Evolutionary conservation across 1,140 invertebrate genomes (phyloP).

Genomic region (Eurosta solidaginis): DNA sequence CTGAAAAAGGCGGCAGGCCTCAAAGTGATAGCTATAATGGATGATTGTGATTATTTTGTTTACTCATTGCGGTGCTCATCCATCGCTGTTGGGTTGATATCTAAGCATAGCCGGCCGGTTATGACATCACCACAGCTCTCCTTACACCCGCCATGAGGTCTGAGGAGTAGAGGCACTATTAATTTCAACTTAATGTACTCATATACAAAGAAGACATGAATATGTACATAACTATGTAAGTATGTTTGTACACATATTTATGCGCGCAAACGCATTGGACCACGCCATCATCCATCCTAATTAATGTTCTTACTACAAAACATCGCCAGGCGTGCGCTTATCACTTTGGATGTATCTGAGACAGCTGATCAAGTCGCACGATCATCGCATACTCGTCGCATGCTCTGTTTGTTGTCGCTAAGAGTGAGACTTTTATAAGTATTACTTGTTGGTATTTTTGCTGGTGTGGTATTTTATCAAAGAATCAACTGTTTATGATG

Average conservation of each 20-base stretch:
- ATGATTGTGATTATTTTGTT: slow-evolving; percentile 28
- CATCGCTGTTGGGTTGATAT: neutral
- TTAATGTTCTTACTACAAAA: slow-evolving; percentile 22
- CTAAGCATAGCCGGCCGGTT: neutral
- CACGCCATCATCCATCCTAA: slow-evolving; percentile 10
- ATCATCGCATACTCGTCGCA: slow-evolving; percentile 15
- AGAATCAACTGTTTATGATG: no score
- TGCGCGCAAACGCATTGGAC: neutral
- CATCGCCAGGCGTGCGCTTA: slow-evolving; percentile 12
- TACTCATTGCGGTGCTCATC: neutral
- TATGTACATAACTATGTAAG: neutral
- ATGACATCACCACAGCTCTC: neutral
- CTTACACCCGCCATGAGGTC: neutral
- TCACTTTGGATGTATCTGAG: neutral
- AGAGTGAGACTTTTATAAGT: neutral
- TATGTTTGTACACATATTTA: neutral
- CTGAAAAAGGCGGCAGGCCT: neutral
- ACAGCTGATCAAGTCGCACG: slow-evolving; percentile 27
- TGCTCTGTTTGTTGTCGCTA: neutral
- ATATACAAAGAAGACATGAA: neutral
- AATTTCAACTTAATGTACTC: neutral
- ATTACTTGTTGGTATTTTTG: neutral
- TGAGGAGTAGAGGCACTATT: neutral
- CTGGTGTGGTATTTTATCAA: no score
- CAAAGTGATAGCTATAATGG: neutral